phyloP scores from a whole-genome alignment of 2,113 vertebrate genomes.

The Microcebus lehilahytsara region DNA sequence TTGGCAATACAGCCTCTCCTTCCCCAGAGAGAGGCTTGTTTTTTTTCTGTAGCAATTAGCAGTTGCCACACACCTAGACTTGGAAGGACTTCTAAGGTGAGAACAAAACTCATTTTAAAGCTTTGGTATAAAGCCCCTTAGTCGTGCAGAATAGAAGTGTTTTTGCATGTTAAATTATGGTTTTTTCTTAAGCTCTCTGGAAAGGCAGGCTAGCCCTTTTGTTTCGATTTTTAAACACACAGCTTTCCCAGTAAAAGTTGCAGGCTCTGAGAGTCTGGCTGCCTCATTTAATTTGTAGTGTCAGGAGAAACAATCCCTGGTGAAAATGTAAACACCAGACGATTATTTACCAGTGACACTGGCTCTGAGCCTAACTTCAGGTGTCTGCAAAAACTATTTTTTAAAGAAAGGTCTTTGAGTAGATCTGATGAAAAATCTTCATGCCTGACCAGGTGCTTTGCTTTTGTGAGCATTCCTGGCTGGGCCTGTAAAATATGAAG shows the following conservation, averaged over 20 bases:
- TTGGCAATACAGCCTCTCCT: not conserved
- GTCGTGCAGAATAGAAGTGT: not conserved
- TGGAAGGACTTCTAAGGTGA: not conserved
- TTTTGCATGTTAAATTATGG: not conserved
- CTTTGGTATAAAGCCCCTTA: not conserved
- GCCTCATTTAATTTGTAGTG: conserved; percentile 66
- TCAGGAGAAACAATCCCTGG: conserved; percentile 68
- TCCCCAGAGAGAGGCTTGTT: conserved; percentile 33
- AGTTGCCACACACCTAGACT: not conserved
- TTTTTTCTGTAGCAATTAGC: conserved; percentile 41
- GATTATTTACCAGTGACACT: conserved; percentile 65
- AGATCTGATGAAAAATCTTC: not conserved
- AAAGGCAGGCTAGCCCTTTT: not conserved
- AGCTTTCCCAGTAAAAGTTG: not conserved
- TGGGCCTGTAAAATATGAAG: not conserved
- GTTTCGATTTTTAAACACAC: conserved; percentile 43
- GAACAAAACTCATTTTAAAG: not conserved
- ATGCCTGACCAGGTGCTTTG: not conserved
- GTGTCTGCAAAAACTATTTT: conserved; percentile 29
- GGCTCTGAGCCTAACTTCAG: conserved; percentile 50
- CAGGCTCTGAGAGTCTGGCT: conserved; percentile 8
- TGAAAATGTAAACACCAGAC: conserved; percentile 50
- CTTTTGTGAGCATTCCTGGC: not conserved
- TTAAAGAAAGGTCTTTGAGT: conserved; percentile 9
- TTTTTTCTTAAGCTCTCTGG: not conserved